Percentiles rank a stretch among this genome's conserved stretches.
These are phyloP conservation scores for Drosophila algonquin DNA, from an alignment of 2,888 invertebrate genomes.

Conservation along the genomic window DNA sequence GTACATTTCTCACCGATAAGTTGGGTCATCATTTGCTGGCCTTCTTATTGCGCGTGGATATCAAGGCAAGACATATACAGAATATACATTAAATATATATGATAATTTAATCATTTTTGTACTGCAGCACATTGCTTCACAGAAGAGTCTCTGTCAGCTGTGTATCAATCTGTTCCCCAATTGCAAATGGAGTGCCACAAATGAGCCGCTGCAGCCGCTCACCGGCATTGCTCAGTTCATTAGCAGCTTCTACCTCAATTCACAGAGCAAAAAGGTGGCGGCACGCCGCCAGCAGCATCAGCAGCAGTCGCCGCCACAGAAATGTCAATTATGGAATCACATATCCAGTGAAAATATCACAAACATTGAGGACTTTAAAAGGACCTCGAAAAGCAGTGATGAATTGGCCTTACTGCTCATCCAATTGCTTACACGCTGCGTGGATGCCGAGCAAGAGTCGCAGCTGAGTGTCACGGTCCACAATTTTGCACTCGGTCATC, in stretches of 20 bases:
- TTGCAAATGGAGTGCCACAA: constrained; percentile 79
- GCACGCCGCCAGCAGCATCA: constrained; percentile 21
- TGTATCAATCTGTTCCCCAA: constrained; percentile 83
- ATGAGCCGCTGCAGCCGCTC: constrained; percentile 53
- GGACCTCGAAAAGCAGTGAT: constrained; percentile 74
- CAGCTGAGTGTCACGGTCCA: constrained; percentile 78
- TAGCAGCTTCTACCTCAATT: constrained; percentile 70
- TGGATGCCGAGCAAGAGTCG: constrained; percentile 76
- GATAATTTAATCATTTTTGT: background rate
- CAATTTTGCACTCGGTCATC: constrained; percentile 80
- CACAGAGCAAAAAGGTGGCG: constrained; percentile 61
- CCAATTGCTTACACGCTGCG: constrained; percentile 78
- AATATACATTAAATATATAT: background rate
- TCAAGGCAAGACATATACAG: constrained; percentile 70
- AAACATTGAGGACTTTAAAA: constrained; percentile 58
- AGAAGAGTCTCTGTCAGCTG: constrained; percentile 80
- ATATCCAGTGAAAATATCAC: constrained; percentile 17
- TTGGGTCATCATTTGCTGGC: constrained; percentile 81
- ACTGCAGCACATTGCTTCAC: constrained; percentile 82
- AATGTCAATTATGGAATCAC: constrained; percentile 26
- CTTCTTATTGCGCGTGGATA: constrained; percentile 79
- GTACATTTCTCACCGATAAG: constrained; percentile 82
- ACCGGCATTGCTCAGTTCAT: constrained; percentile 72
- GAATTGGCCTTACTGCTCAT: constrained; percentile 81
- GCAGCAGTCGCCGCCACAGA: constrained; percentile 18